phyloP scores from a whole-genome alignment of 1,140 invertebrate species.

The Helicoverpa zea region DNA sequence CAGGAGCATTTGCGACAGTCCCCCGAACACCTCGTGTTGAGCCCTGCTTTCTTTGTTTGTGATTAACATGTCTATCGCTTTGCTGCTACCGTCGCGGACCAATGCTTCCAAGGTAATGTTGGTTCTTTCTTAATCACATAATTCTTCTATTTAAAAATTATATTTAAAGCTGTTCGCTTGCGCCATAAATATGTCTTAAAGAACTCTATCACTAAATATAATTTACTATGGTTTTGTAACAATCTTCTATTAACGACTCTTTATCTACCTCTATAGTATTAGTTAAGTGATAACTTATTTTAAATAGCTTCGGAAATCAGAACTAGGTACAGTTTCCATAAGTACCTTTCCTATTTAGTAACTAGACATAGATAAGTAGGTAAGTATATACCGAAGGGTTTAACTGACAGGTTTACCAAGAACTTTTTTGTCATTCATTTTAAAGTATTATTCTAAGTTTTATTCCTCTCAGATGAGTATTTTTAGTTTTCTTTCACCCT shows the following conservation, averaged over 20 bases:
- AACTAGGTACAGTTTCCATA: neutral
- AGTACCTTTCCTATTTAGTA: neutral
- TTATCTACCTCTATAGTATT: neutral
- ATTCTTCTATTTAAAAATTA: constrained; percentile 54
- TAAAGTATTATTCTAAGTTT: too few species aligned
- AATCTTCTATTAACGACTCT: constrained; percentile 3
- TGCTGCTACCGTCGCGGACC: constrained; percentile 81
- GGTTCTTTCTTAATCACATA: constrained; percentile 72
- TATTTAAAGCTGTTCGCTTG: constrained; percentile 68
- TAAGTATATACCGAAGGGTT: neutral
- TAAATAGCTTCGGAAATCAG: neutral
- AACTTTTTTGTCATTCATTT: neutral
- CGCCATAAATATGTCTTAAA: constrained; percentile 58
- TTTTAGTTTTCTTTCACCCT: too few species aligned
- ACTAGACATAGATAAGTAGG: too few species aligned
- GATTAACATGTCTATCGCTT: constrained; percentile 83
- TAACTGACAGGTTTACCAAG: too few species aligned
- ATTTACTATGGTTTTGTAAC: neutral
- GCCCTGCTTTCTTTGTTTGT: constrained; percentile 81
- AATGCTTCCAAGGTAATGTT: constrained; percentile 83
- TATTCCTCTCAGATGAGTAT: too few species aligned
- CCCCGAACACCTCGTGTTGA: constrained; percentile 67
- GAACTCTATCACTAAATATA: constrained; percentile 7
- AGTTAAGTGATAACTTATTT: neutral
- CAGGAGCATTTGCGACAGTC: constrained; percentile 58